Conservation (phyloP, 2,113 vertebrate species). For the Cromileptes altivelis region DNA sequence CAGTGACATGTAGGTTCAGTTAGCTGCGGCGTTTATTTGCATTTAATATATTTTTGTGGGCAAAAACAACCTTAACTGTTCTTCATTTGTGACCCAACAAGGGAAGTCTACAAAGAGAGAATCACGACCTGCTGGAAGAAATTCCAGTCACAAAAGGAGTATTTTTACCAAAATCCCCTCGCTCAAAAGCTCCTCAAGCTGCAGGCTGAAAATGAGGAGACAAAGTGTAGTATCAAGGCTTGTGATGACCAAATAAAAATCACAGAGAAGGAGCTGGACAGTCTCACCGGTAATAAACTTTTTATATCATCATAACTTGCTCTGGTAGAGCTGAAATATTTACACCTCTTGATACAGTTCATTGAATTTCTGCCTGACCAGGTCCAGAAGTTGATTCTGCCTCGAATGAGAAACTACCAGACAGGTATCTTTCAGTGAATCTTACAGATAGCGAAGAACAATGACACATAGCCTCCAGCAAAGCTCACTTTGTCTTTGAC, state of each 20-base stretch:
- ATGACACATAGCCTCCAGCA: neutral
- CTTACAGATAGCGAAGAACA: neutral
- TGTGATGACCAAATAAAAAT: conserved; percentile 73
- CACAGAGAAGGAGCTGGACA: conserved; percentile 73
- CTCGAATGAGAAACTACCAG: conserved; percentile 47
- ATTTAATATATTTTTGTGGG: neutral
- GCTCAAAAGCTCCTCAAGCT: conserved; percentile 77
- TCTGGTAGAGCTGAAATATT: conserved; percentile 17
- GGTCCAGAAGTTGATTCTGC: conserved; percentile 22
- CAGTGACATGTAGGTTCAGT: conserved; percentile 74
- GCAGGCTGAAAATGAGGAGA: conserved; percentile 77
- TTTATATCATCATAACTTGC: conserved; percentile 3
- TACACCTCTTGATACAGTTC: conserved; percentile 5
- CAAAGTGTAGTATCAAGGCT: conserved; percentile 71
- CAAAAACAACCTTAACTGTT: conserved; percentile 10
- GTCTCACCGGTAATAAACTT: conserved; percentile 68
- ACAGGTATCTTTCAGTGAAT: conserved; percentile 63
- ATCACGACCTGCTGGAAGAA: conserved; percentile 73
- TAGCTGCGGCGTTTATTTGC: neutral
- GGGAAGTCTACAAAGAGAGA: conserved; percentile 79
- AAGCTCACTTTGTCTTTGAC: conserved; percentile 3
- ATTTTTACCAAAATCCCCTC: conserved; percentile 73
- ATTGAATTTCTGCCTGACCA: conserved; percentile 49
- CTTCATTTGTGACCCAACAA: conserved; percentile 51
- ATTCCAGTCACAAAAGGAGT: conserved; percentile 77